Evolutionary conservation across 1,140 invertebrate genomes (phyloP).

Genomic region (Panagrolaimus sp.): DNA sequence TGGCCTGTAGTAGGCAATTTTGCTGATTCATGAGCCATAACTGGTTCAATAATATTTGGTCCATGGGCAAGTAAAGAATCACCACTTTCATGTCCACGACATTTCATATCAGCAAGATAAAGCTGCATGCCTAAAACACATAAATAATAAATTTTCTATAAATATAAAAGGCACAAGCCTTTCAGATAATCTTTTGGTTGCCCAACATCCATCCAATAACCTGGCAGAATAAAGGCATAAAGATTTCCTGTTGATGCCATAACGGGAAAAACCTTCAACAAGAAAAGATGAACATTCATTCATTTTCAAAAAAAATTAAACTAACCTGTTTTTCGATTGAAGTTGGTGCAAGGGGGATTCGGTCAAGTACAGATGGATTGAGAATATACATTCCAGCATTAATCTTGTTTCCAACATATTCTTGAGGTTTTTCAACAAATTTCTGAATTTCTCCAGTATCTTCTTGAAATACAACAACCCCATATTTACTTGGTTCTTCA

Average conservation of each 20-base stretch:
- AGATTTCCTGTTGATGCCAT: conserved; percentile 83
- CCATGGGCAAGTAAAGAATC: conserved; percentile 66
- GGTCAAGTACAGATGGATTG: conserved; percentile 79
- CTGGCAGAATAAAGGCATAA: conserved; percentile 83
- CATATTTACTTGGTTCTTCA: conserved; percentile 98
- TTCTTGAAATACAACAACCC: conserved; percentile 78
- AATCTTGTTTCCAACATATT: conserved; percentile 99
- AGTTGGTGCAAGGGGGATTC: conserved; percentile 79
- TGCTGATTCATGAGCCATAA: conserved; percentile 67
- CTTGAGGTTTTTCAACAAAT: conserved; percentile 97
- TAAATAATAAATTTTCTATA: conserved; percentile 7
- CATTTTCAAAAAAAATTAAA: conserved; percentile 3
- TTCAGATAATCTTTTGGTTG: conserved; percentile 98
- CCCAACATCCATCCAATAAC: conserved; percentile 99
- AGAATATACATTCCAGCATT: conserved; percentile 98
- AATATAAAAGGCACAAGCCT: conserved; percentile 68
- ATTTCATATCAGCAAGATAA: conserved; percentile 68
- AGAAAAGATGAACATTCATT: neutral
- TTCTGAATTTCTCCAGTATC: conserved; percentile 77
- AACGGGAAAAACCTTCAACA: conserved; percentile 71
- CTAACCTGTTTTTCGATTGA: conserved; percentile 91
- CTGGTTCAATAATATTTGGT: conserved; percentile 76
- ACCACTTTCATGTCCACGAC: conserved; percentile 68
- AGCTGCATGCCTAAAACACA: conserved; percentile 46
- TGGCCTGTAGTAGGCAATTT: conserved; percentile 63